These are phyloP conservation scores for Suricata suricatta DNA, from an alignment of 2,113 vertebrate species.

Conservation along the genomic window DNA sequence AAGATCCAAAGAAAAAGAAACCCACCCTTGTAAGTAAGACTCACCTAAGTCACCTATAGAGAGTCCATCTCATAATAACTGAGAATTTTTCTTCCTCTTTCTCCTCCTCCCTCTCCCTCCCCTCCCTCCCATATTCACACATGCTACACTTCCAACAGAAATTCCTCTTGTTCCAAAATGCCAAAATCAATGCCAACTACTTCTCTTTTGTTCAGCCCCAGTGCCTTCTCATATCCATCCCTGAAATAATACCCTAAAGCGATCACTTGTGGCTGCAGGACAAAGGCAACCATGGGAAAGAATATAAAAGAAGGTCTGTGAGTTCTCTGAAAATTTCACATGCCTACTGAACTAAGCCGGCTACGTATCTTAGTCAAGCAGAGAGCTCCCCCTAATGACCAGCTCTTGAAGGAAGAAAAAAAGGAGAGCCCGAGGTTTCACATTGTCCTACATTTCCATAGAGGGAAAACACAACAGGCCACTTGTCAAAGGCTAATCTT, in stretches of 20 bases:
- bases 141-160: background rate
- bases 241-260: constrained; percentile 48
- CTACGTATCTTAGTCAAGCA: background rate
- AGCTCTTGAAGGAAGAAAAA: background rate
- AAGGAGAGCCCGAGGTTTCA: background rate
- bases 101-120: background rate
- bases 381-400: constrained; percentile 71
- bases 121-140: background rate
- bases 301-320: background rate
- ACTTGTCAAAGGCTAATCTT: background rate
- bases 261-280: constrained; percentile 58
- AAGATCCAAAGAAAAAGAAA: background rate
- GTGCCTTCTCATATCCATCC: background rate
- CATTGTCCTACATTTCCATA: background rate
- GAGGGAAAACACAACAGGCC: background rate
- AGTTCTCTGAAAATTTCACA: background rate
- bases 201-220: constrained; percentile 25
- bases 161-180: constrained; percentile 20
- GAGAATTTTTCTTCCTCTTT: background rate
- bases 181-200: background rate
- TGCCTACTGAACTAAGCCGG: background rate
- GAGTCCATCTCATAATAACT: background rate
- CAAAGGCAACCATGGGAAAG: constrained; percentile 37
- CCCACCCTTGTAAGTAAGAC: background rate
- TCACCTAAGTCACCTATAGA: background rate